Evolutionary conservation across 2,888 invertebrate species (phyloP), one percentile per base, ranked within the genome.

Genomic region (Campopleginae sp.): DNA sequence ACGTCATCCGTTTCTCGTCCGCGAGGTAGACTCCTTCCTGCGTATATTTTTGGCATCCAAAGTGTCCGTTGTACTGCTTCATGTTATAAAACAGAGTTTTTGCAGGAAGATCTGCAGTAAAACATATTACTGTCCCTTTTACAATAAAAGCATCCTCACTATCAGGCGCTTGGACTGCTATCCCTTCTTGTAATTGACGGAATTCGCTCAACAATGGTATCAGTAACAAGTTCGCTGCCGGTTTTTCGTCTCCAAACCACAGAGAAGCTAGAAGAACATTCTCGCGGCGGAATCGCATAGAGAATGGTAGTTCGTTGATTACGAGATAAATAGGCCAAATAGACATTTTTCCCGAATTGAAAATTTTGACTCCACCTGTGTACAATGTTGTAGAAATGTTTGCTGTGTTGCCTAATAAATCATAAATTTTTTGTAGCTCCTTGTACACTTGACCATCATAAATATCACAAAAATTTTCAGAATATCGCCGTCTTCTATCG

Each of bases 241-340:
- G 46, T 14, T 46, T 46, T 14, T 46, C 1, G 0, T 75, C 75
- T 8, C 31, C 63, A 14, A 44, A 66, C 76, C 66, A 76, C 46
- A 70, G 42, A 48, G 58, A 46, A 1, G 70, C 78, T 0, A 71
- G 23, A 6, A 71, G 1, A 17, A 70, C 23, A 27, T 79, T 79
- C 14, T 79, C 70, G 12, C 71, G 58, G n/a, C 46, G 70, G 12
- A 19, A 33, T 7, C 79, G 46, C 44, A 61, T 33, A 1, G 70
- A 46, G 44, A 48, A 70, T 5, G 70, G 70, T 48, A 79, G 48
- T 79, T 79, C 79, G 61, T 79, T 79, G 1, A 79, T 79, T 8
- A 46, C 61, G 7, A 79, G 27, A 23, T 79, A 79, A 14, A 79
- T 19, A 1, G 70, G 78, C 78, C 70, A 78, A 38, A 70, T 61